Conservation (phyloP, 2,113 vertebrate species). For the Chaetodon trifascialis region DNA sequence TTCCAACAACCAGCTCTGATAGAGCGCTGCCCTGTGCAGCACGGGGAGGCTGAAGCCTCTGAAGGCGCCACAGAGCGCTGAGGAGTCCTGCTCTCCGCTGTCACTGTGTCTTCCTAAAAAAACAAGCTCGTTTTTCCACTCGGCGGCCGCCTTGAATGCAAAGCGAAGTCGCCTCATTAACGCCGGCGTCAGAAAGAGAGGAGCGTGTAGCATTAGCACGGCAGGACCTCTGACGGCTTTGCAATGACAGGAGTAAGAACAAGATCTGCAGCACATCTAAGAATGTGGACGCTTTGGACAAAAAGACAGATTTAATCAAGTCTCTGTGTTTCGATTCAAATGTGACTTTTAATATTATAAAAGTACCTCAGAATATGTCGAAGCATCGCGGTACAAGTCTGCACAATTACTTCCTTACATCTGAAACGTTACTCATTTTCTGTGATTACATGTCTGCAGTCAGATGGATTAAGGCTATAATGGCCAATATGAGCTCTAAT, state of each 20-base stretch:
- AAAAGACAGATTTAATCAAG: neutral
- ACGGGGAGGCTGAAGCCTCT: conserved; percentile 19
- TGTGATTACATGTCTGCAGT: neutral
- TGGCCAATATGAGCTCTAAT: conserved; percentile 2
- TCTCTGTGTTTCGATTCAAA: neutral
- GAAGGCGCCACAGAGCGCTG: conserved; percentile 16
- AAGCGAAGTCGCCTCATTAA: conserved; percentile 65
- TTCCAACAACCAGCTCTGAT: conserved; percentile 41
- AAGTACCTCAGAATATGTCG: neutral
- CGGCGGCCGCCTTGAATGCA: conserved; percentile 57
- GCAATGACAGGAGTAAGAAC: conserved; percentile 28
- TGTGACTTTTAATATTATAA: neutral
- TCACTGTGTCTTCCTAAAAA: conserved; percentile 27
- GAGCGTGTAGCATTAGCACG: neutral
- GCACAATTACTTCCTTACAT: neutral
- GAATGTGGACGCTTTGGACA: neutral
- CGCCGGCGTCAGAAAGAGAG: conserved; percentile 19
- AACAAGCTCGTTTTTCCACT: conserved; percentile 27
- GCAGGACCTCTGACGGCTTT: conserved; percentile 36
- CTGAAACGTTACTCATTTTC: neutral
- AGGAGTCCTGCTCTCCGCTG: conserved; percentile 19
- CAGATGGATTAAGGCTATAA: neutral
- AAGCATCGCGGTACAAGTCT: neutral
- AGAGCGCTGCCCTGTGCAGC: conserved; percentile 24
- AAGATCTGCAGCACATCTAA: conserved; percentile 8